Percentiles rank a stretch among this genome's conserved stretches.
Evolutionary conservation across 2,888 invertebrate genomes (phyloP).

Genomic region (Fragum fragum): DNA sequence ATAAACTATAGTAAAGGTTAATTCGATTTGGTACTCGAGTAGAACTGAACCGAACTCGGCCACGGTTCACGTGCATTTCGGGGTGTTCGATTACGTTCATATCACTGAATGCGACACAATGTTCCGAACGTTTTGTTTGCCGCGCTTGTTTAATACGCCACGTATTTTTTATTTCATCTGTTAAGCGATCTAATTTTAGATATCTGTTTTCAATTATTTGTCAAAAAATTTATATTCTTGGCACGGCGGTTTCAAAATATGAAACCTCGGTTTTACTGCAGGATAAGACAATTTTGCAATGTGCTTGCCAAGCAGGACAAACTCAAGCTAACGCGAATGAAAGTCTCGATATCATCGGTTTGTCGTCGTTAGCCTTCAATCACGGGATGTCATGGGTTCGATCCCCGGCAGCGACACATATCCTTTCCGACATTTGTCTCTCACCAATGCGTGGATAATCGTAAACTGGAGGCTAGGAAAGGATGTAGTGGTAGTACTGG

Average conservation of each 20-base stretch:
- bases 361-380: too few species aligned
- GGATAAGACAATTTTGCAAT: background rate
- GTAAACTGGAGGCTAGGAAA: too few species aligned
- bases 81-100: constrained; percentile 22
- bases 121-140: constrained; percentile 19
- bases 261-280: background rate
- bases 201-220: constrained; percentile 15
- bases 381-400: too few species aligned
- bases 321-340: too few species aligned
- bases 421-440: too few species aligned
- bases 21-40: constrained; percentile 63
- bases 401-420: too few species aligned
- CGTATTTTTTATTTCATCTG: constrained; percentile 15
- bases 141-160: constrained; percentile 9
- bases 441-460: too few species aligned
- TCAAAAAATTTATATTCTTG: constrained; percentile 1
- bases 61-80: constrained; percentile 20
- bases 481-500: too few species aligned
- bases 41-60: constrained; percentile 44
- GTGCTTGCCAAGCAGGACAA: too few species aligned
- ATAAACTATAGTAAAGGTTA: constrained; percentile 58
- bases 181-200: constrained; percentile 12
- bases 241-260: background rate
- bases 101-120: constrained; percentile 27
- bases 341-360: too few species aligned